Evolutionary conservation across 2,888 invertebrate genomes (phyloP).

Genomic region (Tetramorium bicarinatum): DNA sequence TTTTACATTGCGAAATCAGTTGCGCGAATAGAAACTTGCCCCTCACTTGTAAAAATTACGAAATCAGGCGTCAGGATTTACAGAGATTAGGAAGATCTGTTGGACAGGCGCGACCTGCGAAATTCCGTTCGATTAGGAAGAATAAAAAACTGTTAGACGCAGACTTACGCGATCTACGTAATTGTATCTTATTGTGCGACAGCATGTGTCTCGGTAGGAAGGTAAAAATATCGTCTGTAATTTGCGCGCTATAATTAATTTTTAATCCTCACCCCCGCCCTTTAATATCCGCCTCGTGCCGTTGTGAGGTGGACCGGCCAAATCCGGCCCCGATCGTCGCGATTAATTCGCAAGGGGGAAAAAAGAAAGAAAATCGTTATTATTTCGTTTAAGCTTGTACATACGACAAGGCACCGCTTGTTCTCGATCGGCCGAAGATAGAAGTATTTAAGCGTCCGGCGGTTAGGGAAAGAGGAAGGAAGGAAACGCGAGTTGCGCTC

Average conservation of each 20-base stretch:
- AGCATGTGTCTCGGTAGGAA: background rate
- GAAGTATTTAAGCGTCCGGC: background rate
- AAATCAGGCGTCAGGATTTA: background rate
- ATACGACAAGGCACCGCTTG: background rate
- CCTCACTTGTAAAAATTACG: background rate
- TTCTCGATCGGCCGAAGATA: slow-evolving; percentile 19
- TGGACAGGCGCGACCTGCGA: background rate
- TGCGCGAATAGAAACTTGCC: background rate
- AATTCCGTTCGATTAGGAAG: background rate
- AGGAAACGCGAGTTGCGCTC: background rate
- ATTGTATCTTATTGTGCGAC: slow-evolving; percentile 7
- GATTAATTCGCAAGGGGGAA: background rate
- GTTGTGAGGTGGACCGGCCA: too few species aligned
- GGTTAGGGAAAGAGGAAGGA: background rate
- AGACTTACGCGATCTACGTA: background rate
- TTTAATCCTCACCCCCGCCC: background rate
- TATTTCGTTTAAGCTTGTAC: slow-evolving; percentile 27
- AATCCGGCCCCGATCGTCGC: background rate
- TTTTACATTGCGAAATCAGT: slow-evolving; percentile 1
- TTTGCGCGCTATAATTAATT: background rate
- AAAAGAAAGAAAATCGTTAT: slow-evolving; percentile 2
- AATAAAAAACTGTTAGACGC: background rate
- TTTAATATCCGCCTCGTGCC: background rate
- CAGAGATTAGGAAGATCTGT: background rate
- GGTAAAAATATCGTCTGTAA: background rate